Conservation (phyloP, 2,113 vertebrate species). For the Camelus dromedarius region DNA sequence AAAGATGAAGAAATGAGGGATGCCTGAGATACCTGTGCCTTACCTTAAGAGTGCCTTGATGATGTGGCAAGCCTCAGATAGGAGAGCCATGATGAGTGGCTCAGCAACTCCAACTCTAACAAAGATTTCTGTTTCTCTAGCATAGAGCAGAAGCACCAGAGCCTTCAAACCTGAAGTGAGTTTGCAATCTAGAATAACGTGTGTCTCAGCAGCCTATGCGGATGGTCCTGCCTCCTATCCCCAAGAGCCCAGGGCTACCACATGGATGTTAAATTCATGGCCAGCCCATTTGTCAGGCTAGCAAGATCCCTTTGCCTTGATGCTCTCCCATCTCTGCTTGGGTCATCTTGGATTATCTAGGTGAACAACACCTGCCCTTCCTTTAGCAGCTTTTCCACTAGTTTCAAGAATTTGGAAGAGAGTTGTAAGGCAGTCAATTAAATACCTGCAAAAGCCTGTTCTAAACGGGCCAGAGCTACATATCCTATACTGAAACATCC, state of each 20-base stretch:
- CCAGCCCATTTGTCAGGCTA: background rate
- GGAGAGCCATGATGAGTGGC: background rate
- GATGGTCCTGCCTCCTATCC: background rate
- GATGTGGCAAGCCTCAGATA: background rate
- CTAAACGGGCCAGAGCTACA: background rate
- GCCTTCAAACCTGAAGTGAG: background rate
- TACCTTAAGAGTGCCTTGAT: background rate
- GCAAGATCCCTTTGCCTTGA: background rate
- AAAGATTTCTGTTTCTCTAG: constrained; percentile 4
- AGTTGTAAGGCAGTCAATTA: background rate
- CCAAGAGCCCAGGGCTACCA: background rate
- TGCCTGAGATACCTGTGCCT: background rate
- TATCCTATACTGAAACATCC: background rate
- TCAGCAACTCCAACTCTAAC: background rate
- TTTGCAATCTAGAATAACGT: background rate
- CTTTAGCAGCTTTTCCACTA: constrained; percentile 2
- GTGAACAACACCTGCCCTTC: background rate
- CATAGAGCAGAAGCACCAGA: background rate
- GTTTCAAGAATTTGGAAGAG: constrained; percentile 12
- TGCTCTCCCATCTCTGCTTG: background rate
- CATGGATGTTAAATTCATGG: background rate
- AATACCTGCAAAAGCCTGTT: constrained; percentile 3
- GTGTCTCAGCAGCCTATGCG: background rate
- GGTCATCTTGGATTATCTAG: background rate
- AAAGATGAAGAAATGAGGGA: background rate